These are phyloP conservation scores for Rhynchotus rufescens DNA, from an alignment of 2,797 vertebrate species.

Conservation along the genomic window DNA sequence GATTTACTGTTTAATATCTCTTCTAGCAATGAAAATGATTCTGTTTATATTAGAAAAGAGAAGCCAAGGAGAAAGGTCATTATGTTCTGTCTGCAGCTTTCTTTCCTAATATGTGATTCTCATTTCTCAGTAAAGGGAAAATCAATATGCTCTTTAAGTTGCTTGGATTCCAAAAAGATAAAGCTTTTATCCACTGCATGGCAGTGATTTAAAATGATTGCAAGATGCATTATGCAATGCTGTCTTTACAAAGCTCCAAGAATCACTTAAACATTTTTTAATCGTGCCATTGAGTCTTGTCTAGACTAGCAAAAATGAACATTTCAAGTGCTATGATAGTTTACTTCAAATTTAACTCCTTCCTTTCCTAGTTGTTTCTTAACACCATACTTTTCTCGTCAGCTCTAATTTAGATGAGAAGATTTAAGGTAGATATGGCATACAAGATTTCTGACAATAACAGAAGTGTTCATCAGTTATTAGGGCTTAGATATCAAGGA, in stretches of 20 bases:
- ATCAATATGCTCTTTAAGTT: slow-evolving; percentile 78
- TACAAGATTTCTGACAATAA: not conserved
- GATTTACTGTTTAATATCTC: slow-evolving; percentile 73
- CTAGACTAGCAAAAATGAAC: not conserved
- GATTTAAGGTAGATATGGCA: not conserved
- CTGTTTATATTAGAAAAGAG: slow-evolving; percentile 74
- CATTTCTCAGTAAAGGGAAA: slow-evolving; percentile 76
- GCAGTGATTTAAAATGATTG: slow-evolving; percentile 50
- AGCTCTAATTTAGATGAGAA: not conserved
- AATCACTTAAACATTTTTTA: slow-evolving; percentile 31
- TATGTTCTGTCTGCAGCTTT: slow-evolving; percentile 72
- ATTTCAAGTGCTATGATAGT: not conserved
- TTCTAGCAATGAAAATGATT: slow-evolving; percentile 68
- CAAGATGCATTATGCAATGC: slow-evolving; percentile 24
- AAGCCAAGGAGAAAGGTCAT: slow-evolving; percentile 74
- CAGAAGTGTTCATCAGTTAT: not conserved
- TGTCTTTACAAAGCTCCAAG: slow-evolving; percentile 49
- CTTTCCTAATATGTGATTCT: slow-evolving; percentile 68
- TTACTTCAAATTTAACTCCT: not conserved
- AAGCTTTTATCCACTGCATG: slow-evolving; percentile 47
- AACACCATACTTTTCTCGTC: not conserved
- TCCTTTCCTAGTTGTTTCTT: not conserved
- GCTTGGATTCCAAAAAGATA: slow-evolving; percentile 63
- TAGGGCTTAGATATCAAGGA: not conserved
- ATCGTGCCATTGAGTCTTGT: not conserved